Evolutionary conservation across 2,797 vertebrate species (phyloP).

Genomic region (Prunella strophiata): DNA sequence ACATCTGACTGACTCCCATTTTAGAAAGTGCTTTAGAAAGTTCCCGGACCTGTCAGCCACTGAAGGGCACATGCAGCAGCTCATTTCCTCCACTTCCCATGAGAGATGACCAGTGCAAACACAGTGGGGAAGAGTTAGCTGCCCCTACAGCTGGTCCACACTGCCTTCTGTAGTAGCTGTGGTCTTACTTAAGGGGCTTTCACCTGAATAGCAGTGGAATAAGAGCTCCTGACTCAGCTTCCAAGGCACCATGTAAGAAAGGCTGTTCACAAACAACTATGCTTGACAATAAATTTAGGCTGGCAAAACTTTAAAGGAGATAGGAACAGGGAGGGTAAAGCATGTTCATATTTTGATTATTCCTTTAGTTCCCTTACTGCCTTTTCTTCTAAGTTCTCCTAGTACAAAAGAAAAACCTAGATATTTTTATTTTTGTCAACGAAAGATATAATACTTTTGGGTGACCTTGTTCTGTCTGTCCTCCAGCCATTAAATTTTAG

Average conservation of each 20-base stretch:
- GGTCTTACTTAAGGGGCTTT: background rate
- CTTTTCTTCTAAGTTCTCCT: background rate
- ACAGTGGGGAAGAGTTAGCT: background rate
- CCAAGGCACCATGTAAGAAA: background rate
- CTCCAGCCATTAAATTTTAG: constrained; percentile 12
- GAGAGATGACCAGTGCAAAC: background rate
- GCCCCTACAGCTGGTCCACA: fast-evolving
- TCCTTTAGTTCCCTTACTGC: background rate
- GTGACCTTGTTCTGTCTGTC: constrained; percentile 44
- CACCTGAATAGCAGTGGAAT: background rate
- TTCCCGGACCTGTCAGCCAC: background rate
- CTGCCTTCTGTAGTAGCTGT: background rate
- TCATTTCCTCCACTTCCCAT: background rate
- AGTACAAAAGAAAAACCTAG: background rate
- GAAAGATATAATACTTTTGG: background rate
- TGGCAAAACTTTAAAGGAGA: background rate
- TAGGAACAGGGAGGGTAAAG: background rate
- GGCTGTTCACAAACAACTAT: fast-evolving
- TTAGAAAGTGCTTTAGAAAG: background rate
- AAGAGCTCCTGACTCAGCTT: background rate
- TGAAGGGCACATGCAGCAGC: fast-evolving
- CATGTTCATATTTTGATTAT: background rate
- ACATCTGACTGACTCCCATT: background rate
- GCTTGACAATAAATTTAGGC: background rate
- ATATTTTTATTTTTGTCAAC: background rate